Conservation (phyloP, 2,113 vertebrate species). For the Siniperca chuatsi region DNA sequence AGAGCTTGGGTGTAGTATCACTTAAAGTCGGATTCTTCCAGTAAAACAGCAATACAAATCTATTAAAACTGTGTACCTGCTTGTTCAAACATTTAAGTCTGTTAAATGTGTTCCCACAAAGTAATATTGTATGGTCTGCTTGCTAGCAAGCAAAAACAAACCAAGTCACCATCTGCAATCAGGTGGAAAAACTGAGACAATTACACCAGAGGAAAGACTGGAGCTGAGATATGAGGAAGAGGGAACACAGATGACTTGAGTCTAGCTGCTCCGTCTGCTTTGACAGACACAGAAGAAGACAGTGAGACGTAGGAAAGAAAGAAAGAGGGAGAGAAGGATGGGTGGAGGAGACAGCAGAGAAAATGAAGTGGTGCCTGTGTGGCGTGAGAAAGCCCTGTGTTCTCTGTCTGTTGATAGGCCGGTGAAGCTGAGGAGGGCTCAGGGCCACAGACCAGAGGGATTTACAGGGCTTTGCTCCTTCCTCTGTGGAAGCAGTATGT, state of each 20-base stretch:
- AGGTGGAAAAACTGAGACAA: constrained; percentile 5
- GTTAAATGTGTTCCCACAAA: constrained; percentile 15
- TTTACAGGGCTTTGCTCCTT: constrained; percentile 82
- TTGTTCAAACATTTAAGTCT: constrained; percentile 10
- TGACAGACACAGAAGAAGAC: constrained; percentile 46
- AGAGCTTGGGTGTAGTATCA: background rate
- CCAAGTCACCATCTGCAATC: constrained; percentile 11
- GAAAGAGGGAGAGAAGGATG: constrained; percentile 54
- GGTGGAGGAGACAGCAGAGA: constrained; percentile 68
- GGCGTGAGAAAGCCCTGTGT: constrained; percentile 79
- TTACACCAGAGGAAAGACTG: constrained; percentile 54
- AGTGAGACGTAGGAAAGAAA: constrained; percentile 33
- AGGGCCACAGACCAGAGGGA: constrained; percentile 73
- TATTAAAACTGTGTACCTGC: background rate
- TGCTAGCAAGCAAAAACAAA: constrained; percentile 24
- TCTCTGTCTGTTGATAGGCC: constrained; percentile 72
- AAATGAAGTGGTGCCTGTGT: constrained; percentile 73
- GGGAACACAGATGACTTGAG: constrained; percentile 26
- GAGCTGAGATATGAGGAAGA: constrained; percentile 56
- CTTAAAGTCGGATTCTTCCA: constrained; percentile 2
- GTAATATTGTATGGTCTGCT: background rate
- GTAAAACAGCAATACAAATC: constrained; percentile 3
- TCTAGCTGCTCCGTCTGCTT: constrained; percentile 30
- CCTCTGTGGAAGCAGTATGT: constrained; percentile 77
- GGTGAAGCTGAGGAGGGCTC: constrained; percentile 74